Evolutionary conservation across 2,113 vertebrate species (phyloP), one percentile per base, ranked within the genome.

Genomic region (Callionymus lyra): DNA sequence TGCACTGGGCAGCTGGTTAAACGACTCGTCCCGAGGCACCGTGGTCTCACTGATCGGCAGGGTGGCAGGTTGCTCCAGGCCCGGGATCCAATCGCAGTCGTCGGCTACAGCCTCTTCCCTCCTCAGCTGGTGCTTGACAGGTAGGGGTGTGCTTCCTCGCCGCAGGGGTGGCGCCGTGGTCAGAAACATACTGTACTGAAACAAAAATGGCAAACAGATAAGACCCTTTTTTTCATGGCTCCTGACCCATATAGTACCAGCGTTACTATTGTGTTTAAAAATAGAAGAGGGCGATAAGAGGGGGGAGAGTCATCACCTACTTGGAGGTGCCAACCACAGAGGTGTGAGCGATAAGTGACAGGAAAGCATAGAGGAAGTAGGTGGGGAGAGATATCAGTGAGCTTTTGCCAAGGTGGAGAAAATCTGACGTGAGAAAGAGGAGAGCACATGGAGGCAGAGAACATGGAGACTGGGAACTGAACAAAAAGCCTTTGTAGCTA

Each of bases 41-140:
- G 41, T 50, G 49, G 78, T 82, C 65, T 73, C 56, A 42, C 77
- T 76, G 63, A 82, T 71, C 45, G 82, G 73, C 49, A 80, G 68
- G n/a, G 63, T 61, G 40, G 66, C 45, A 13, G 78, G 46, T 35
- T 68, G 65, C 5, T 82, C 73, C 31, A 71, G 53, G 13, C 82
- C 80, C 0, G 82, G 77, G 34, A 76, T 74, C 83, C 79, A 85
- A 45, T 85, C 85, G 16, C 72, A 79, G 59, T 86, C 83, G 12
- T 87, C 85, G 1, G 79, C 82, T 8, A 86, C 82, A 0, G 84
- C 85, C 56, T 86, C 85, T 48, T 85, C 85, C 48, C 85, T 68
- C 38, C 59, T 72, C 50, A 86, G 74, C 79, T 83, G 82, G 65
- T 87, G 84, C 54, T 86, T 87, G 72, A 86, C 66, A 10, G 85